A percentile compares a stretch with the other conserved stretches of the same genome.
These are phyloP conservation scores for Chironomus tentans DNA, from an alignment of 2,888 invertebrate species.

Conservation along the genomic window DNA sequence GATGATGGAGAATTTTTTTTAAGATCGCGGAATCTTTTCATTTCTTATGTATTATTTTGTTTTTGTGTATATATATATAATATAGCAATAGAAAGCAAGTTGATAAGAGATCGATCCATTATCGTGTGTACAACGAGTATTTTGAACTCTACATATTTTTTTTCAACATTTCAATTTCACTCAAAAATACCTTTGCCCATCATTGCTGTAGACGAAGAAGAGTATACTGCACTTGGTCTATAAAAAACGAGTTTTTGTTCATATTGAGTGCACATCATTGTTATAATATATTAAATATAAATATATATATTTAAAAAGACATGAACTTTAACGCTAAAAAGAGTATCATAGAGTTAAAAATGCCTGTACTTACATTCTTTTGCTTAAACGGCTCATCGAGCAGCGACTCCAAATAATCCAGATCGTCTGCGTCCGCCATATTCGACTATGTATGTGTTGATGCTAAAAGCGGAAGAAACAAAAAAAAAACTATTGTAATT, in stretches of 20 bases:
- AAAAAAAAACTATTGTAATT: background rate
- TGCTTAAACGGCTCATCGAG: conserved; percentile 10
- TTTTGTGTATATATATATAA: background rate
- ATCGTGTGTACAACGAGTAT: background rate
- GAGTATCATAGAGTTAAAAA: background rate
- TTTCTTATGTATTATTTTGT: background rate
- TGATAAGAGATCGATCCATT: background rate
- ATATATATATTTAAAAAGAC: too few relatives aligned
- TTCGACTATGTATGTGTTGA: background rate
- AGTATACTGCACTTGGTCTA: conserved; percentile 22
- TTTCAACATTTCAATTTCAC: background rate
- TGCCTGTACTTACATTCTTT: conserved; percentile 8
- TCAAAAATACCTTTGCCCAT: conserved; percentile 19
- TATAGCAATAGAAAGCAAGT: background rate
- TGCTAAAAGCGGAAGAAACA: too few relatives aligned
- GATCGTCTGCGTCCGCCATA: conserved; percentile 10
- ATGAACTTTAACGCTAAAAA: background rate
- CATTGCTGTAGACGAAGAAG: conserved; percentile 21
- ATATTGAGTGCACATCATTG: conserved; percentile 11
- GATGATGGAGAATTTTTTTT: background rate
- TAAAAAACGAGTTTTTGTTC: conserved; percentile 18
- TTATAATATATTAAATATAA: too few relatives aligned
- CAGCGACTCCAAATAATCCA: conserved; percentile 18
- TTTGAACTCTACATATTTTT: too few relatives aligned
- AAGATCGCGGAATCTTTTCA: background rate